Percentiles rank a stretch among this genome's conserved stretches.
Conservation (phyloP, 2,797 vertebrate species). For the Hozukius guyotensis region DNA sequence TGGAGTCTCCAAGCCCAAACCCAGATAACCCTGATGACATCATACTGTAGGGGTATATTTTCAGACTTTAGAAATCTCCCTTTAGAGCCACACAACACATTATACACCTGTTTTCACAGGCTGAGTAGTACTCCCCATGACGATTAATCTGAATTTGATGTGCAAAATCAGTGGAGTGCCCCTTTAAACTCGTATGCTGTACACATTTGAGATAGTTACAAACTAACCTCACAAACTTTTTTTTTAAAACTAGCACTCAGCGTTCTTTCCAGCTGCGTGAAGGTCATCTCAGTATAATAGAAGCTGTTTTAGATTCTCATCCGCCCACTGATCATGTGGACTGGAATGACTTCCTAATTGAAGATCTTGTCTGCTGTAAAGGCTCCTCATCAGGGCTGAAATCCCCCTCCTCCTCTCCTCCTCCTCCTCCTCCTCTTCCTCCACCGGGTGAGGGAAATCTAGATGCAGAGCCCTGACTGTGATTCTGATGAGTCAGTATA, state of each 20-base stretch:
- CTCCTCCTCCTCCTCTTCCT: constrained; percentile 16
- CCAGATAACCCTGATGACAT: background rate
- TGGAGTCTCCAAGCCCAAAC: too few relatives aligned
- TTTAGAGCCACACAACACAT: background rate
- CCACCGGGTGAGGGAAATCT: constrained; percentile 5
- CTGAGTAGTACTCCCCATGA: background rate
- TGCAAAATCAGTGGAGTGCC: background rate
- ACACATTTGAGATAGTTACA: background rate
- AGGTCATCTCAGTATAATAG: constrained; percentile 50
- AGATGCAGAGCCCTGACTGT: constrained; percentile 45
- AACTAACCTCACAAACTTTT: constrained; percentile 1
- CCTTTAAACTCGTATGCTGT: background rate
- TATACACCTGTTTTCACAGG: background rate
- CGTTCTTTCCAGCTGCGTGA: constrained; percentile 35
- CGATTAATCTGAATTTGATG: background rate
- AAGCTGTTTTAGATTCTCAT: constrained; percentile 47
- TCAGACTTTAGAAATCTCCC: background rate
- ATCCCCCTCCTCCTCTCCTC: background rate
- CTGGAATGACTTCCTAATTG: constrained; percentile 52
- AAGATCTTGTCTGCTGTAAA: constrained; percentile 58
- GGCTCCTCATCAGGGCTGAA: constrained; percentile 32
- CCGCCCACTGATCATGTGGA: constrained; percentile 32
- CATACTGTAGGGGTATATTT: background rate
- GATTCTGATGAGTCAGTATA: constrained; percentile 76
- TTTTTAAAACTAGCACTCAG: constrained; percentile 13